Percentiles rank a stretch among this genome's conserved stretches.
phyloP scores from a whole-genome alignment of 2,797 vertebrate genomes.

The Hypotaenidia okinawae region DNA sequence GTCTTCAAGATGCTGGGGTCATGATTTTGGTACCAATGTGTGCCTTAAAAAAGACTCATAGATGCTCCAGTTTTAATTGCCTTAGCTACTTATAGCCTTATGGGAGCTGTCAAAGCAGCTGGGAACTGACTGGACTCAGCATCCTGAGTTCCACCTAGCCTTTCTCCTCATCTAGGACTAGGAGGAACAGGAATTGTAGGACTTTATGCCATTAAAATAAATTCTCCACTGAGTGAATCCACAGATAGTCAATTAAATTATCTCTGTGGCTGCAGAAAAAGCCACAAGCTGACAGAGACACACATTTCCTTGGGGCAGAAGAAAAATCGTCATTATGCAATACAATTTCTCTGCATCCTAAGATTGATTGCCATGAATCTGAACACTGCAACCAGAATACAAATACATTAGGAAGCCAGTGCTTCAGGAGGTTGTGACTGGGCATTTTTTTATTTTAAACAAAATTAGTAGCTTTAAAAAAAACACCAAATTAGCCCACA shows the following conservation, averaged over 20 bases:
- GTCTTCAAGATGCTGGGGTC: background rate
- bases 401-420: background rate
- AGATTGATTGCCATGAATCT: background rate
- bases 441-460: background rate
- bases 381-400: background rate
- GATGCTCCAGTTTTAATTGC: constrained; percentile 40
- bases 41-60: constrained; percentile 5
- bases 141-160: background rate
- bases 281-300: background rate
- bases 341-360: background rate
- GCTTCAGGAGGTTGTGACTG: background rate
- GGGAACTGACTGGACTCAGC: constrained; percentile 3
- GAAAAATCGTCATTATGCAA: background rate
- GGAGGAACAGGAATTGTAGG: background rate
- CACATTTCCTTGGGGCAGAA: constrained; percentile 1
- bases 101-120: constrained; percentile 32
- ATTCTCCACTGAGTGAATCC: background rate
- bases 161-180: background rate
- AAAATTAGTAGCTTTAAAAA: background rate
- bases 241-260: constrained; percentile 1
- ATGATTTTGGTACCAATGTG: background rate
- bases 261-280: constrained; percentile 33
- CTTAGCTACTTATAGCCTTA: constrained; percentile 32
- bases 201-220: constrained; percentile 1
- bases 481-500: background rate